These are phyloP conservation scores for Schrankia costaestrigalis DNA, from an alignment of 2,888 invertebrate genomes.

Conservation along the genomic window DNA sequence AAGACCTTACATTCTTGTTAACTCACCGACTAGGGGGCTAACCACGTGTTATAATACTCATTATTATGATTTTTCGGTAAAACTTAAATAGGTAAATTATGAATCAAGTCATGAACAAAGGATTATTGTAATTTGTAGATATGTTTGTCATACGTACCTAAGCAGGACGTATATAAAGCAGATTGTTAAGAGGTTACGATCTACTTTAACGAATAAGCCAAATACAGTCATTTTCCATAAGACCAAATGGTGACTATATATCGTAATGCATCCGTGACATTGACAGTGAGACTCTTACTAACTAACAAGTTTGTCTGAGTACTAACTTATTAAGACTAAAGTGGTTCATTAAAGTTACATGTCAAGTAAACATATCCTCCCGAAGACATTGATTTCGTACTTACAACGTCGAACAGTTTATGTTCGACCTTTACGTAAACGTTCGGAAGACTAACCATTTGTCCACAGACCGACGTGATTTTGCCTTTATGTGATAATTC, in stretches of 20 bases:
- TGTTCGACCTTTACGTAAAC: slow-evolving; percentile 23
- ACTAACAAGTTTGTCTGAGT: slow-evolving; percentile 14
- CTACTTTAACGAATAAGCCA: slow-evolving; percentile 27
- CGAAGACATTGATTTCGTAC: slow-evolving; percentile 20
- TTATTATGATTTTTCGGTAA: too few species aligned
- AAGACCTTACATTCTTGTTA: too few species aligned
- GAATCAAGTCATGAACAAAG: neutral
- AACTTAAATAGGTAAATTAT: too few species aligned
- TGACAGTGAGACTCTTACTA: too few species aligned
- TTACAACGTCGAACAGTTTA: slow-evolving; percentile 15
- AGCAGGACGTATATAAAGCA: slow-evolving; percentile 15
- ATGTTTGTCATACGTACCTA: slow-evolving; percentile 34
- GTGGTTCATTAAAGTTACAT: slow-evolving; percentile 14
- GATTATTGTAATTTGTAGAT: slow-evolving; percentile 13
- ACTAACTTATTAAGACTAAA: slow-evolving; percentile 16
- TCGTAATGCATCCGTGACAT: too few species aligned
- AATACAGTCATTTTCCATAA: slow-evolving; percentile 33
- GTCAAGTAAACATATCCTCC: slow-evolving; percentile 8
- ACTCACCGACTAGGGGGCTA: too few species aligned
- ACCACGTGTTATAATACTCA: too few species aligned
- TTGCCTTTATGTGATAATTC: too few species aligned
- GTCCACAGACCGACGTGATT: slow-evolving; percentile 17
- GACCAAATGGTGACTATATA: slow-evolving; percentile 35
- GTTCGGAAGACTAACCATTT: slow-evolving; percentile 27
- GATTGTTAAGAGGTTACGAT: slow-evolving; percentile 15